phyloP scores from a whole-genome alignment of 2,113 vertebrate genomes.

The Thymallus thymallus region DNA sequence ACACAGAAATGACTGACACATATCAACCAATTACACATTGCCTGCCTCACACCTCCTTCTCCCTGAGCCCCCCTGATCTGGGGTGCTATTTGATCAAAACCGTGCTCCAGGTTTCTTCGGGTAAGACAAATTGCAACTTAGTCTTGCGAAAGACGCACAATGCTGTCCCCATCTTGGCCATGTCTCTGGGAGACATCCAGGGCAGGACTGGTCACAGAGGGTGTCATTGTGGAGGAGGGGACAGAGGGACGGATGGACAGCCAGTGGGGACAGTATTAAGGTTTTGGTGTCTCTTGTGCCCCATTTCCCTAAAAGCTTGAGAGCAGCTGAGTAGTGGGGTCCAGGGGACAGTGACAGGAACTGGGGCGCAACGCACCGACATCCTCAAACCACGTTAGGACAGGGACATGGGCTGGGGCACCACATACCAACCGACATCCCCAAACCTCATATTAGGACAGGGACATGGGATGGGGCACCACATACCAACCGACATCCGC shows the following conservation, averaged over 20 bases:
- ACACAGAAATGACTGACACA: not conserved
- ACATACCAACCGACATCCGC: too few species aligned
- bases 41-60: not conserved
- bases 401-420: too few species aligned
- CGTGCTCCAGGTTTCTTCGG: not conserved
- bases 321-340: slow-evolving; percentile 37
- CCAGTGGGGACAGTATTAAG: slow-evolving; percentile 32
- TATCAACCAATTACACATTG: not conserved
- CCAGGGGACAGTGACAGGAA: not conserved
- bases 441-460: too few species aligned
- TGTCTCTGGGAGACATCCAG: not conserved
- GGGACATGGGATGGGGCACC: too few species aligned
- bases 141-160: not conserved
- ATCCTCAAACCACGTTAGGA: too few species aligned
- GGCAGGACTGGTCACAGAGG: not conserved
- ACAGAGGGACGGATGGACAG: not conserved
- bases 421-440: too few species aligned
- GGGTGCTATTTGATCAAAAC: not conserved
- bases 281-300: slow-evolving; percentile 53
- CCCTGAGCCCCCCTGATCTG: not conserved
- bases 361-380: not conserved
- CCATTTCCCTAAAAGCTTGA: slow-evolving; percentile 53
- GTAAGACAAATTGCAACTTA: not conserved
- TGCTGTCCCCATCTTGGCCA: not conserved
- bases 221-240: not conserved